Base-by-base conservation (phyloP, 2,797 vertebrate species). In the Brachymystax lenok region DNA sequence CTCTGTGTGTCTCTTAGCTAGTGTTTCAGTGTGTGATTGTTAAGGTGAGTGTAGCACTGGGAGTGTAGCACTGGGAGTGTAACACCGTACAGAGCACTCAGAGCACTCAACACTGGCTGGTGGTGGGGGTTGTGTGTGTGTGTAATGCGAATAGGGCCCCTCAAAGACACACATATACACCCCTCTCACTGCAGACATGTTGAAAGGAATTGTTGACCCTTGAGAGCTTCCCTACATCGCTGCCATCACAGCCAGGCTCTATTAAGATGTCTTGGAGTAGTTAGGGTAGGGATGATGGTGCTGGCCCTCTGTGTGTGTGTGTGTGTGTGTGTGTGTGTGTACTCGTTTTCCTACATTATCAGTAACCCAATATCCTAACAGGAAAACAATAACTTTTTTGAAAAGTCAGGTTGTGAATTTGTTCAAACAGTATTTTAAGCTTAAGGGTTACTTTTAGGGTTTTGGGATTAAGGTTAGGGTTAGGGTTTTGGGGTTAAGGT, bases 201-300 rank as follows among this genome's bases (percentile, higher is more conserved):
- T 78, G 79, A 91, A 87, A 88, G 86, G 79, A 19, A n/a, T n/a
- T 87, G 84, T 28, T 24, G 86, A 83, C 90, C 83, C 88, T 84
- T 77, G 86, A 90, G 86, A 89, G 88, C 82, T 81, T 86, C 75
- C 77, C 83, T 75, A 73, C 83, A 86, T 87, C 82, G 10, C n/a
- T 21, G 24, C n/a, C 10, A 13, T n/a, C 61, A 40, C 67, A 40
- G 78, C 52, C 59, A 71, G 40, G 24, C 73, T 19, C 17, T 17
- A 76, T 5, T 21, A 59, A 59, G 19, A 59, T 59, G 56, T 59
- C 19, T 59, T n/a, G 56, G 7, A 59, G 19, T 59, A 59, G 54
- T 59, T 59, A 59, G 4, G 1, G 56, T n/a, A 21, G 19, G 6
- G 56, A n/a, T 21, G n/a, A 8, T 21, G 56, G 84, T 81, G 86